Evolutionary conservation across 2,888 invertebrate species (phyloP).

Genomic region (Elmis aenea): DNA sequence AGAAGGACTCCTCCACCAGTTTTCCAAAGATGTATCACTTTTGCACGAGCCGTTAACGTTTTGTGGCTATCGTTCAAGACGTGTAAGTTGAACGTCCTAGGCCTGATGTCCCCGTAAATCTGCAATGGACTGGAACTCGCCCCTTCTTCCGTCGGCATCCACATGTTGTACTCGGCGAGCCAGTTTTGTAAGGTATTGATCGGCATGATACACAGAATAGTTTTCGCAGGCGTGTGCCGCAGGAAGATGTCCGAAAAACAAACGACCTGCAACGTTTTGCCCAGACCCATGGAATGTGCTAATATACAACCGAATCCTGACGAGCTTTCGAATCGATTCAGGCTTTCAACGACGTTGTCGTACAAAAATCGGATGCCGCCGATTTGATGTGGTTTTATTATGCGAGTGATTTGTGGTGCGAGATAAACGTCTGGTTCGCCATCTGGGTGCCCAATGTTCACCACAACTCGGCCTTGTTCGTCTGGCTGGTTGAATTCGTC

Average conservation of each 20-base stretch:
- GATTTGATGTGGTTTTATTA: constrained; percentile 95
- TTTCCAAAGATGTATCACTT: constrained; percentile 83
- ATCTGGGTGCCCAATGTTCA: constrained; percentile 90
- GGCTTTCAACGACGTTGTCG: constrained; percentile 94
- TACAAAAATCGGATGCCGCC: constrained; percentile 73
- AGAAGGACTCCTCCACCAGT: constrained; percentile 86
- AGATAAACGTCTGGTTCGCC: constrained; percentile 88
- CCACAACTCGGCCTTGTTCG: constrained; percentile 83
- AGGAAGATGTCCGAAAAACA: constrained; percentile 96
- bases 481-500: constrained; percentile 88
- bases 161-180: constrained; percentile 96
- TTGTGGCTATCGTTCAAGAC: constrained; percentile 93
- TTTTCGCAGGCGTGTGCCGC: constrained; percentile 80
- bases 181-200: constrained; percentile 98
- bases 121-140: constrained; percentile 50
- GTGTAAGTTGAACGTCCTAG: constrained; percentile 80
- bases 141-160: constrained; percentile 74
- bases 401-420: constrained; percentile 82
- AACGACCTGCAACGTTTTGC: constrained; percentile 93
- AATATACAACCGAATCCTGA: constrained; percentile 96
- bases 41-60: constrained; percentile 79
- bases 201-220: constrained; percentile 94
- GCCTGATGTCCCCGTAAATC: constrained; percentile 62
- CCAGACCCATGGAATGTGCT: constrained; percentile 98
- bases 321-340: constrained; percentile 78